A percentile compares a stretch with the other conserved stretches of the same genome.
Evolutionary conservation across 2,888 invertebrate species (phyloP).

Genomic region (Ochropleura plecta): DNA sequence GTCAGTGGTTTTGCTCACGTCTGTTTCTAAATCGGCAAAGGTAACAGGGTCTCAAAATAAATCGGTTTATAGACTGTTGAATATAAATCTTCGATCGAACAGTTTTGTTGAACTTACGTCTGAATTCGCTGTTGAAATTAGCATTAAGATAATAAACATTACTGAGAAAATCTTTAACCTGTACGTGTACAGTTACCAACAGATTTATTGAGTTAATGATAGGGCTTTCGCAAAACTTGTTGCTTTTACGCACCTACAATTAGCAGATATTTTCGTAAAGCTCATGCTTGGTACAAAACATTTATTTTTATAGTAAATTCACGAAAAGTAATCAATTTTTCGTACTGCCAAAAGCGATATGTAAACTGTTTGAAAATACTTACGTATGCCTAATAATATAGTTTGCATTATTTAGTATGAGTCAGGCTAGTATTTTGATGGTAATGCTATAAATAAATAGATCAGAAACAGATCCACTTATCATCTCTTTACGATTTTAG

Average conservation of each 20-base stretch:
- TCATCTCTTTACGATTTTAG: slow-evolving; percentile 4
- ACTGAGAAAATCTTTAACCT: slow-evolving; percentile 40
- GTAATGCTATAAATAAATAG: slow-evolving; percentile 2
- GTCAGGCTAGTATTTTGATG: slow-evolving; percentile 41
- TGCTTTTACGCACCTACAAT: slow-evolving; percentile 27
- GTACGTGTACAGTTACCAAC: slow-evolving; percentile 25
- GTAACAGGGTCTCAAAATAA: slow-evolving; percentile 43
- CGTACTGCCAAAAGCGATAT: slow-evolving; percentile 16
- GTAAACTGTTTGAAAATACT: slow-evolving; percentile 49
- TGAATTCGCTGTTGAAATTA: slow-evolving; percentile 40
- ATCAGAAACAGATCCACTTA: slow-evolving; percentile 20
- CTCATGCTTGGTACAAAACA: slow-evolving; percentile 13
- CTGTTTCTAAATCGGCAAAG: slow-evolving; percentile 47
- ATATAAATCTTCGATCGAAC: slow-evolving; percentile 39
- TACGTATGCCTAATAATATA: slow-evolving; percentile 13
- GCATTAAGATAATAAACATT: slow-evolving; percentile 38
- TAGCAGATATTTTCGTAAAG: slow-evolving; percentile 26
- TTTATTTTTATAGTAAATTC: slow-evolving; percentile 40
- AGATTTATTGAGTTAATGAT: slow-evolving; percentile 42
- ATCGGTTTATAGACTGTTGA: slow-evolving; percentile 38
- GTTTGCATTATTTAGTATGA: slow-evolving; percentile 48
- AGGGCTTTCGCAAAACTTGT: slow-evolving; percentile 27
- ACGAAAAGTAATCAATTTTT: slow-evolving; percentile 34
- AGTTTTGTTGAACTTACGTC: slow-evolving; percentile 36
- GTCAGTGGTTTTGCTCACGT: slow-evolving; percentile 11